Evolutionary conservation across 2,797 vertebrate species (phyloP), one percentile per base, ranked within the genome.

Genomic region (Nasua narica): DNA sequence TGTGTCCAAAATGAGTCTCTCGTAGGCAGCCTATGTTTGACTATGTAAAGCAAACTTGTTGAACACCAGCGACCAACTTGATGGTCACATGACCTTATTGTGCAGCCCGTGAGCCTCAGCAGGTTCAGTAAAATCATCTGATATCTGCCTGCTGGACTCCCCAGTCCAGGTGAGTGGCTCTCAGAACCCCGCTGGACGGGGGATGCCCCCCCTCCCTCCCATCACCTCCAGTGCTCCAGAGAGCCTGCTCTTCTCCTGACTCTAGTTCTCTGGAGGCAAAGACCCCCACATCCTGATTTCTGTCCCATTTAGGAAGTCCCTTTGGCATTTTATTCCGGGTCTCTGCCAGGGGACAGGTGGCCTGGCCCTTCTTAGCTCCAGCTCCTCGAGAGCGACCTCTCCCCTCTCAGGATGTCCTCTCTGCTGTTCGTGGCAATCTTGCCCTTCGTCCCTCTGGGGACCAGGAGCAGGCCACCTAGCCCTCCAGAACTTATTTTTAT

Each of bases 401-500:
- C 50, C 56, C 48, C 54, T 91, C 40, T 85, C 40, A 40, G 37
- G 10, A 23, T 62, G 10, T 76, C 29, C 79, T 25, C 62, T 92
- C 60, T 79, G 29, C 76, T 29, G 3, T 69, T 83, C 69, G 27
- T 40, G 25, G 79, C 9, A 92, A 76, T 16, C 35, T 72, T 74
- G 19, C 37, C 37, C n/a, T 78, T 87, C 25, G 27, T 79, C 35
- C 77, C n/a, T 4, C 18, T 12, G 43, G 35, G 4, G 62, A 62
- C 48, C 35, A 11, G 37, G 43, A 76, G 48, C 35, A 58, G 43
- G n/a, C n/a, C 15, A 21, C 9, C 40, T 21, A 15, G 60, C 14
- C n/a, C 54, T 97, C 40, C n/a, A 65, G 43, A 88, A 87, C 25
- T 25, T 54, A 70, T 21, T 60, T 97, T 93, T 93, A 95, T 37